Percentiles rank a stretch among this genome's conserved stretches.
phyloP scores from a whole-genome alignment of 2,888 invertebrate species.

The Lysandra bellargus region DNA sequence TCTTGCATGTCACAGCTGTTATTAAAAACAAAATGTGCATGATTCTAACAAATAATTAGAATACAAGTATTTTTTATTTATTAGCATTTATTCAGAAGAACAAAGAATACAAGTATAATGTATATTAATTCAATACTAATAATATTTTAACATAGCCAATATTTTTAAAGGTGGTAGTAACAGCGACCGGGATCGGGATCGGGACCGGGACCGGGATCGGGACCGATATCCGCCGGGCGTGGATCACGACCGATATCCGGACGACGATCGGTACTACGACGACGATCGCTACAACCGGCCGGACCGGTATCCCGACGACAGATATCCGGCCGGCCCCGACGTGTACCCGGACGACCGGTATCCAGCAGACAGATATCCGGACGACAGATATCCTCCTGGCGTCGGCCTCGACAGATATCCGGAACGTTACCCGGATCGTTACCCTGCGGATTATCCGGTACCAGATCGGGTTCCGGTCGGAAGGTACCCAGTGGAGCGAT shows the following conservation, averaged over 20 bases:
- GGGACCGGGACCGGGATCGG: conserved; percentile 51
- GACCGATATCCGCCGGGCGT: conserved; percentile 70
- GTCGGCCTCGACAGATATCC: conserved; percentile 65
- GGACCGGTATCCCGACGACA: conserved; percentile 77
- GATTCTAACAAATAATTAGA: neutral
- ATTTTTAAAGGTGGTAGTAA: conserved; percentile 63
- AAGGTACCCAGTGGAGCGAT: conserved; percentile 66
- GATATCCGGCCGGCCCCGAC: conserved; percentile 62
- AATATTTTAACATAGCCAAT: conserved; percentile 26
- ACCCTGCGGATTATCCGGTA: conserved; percentile 68
- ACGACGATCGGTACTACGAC: conserved; percentile 76
- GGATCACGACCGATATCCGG: conserved; percentile 73
- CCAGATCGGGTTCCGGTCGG: conserved; percentile 76
- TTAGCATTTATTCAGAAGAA: neutral
- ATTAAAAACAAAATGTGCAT: neutral
- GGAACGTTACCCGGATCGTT: conserved; percentile 78
- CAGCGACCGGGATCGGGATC: conserved; percentile 47
- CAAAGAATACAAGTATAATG: neutral
- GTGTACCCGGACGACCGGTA: conserved; percentile 68
- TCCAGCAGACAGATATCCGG: conserved; percentile 62
- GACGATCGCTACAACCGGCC: conserved; percentile 73
- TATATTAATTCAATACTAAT: neutral
- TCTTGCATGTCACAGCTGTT: neutral
- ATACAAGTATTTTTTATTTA: neutral
- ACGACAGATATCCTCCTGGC: conserved; percentile 72